A percentile compares a stretch with the other conserved stretches of the same genome.
phyloP scores from a whole-genome alignment of 2,113 vertebrate species.

The Epinephelus lanceolatus region DNA sequence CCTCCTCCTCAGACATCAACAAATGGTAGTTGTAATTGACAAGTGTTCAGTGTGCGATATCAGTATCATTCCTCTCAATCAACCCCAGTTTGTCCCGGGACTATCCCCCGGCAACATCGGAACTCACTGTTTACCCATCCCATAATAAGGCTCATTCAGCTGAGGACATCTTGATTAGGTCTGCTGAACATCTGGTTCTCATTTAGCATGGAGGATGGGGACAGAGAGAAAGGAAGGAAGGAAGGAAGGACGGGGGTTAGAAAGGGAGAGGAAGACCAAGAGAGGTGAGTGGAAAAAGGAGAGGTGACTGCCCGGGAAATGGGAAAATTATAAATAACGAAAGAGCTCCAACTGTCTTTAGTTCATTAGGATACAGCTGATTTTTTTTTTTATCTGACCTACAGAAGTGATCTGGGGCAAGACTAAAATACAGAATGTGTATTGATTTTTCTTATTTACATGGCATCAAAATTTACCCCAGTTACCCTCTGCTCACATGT shows the following conservation, averaged over 20 bases:
- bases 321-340: constrained; percentile 3
- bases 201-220: constrained; percentile 73
- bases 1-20: constrained; percentile 19
- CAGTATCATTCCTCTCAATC: constrained; percentile 73
- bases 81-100: constrained; percentile 60
- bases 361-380: neutral
- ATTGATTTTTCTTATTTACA: constrained; percentile 24
- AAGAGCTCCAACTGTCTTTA: neutral
- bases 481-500: constrained; percentile 13
- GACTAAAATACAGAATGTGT: neutral
- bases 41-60: constrained; percentile 33
- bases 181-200: constrained; percentile 78
- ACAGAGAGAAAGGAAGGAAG: constrained; percentile 36
- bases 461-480: constrained; percentile 1
- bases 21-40: constrained; percentile 43
- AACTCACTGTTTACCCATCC: constrained; percentile 83
- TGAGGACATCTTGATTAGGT: constrained; percentile 82
- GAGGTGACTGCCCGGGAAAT: constrained; percentile 6
- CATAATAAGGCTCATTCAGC: constrained; percentile 81
- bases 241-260: constrained; percentile 10
- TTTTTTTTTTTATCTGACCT: too few relatives aligned
- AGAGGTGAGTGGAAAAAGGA: constrained; percentile 32
- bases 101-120: constrained; percentile 76
- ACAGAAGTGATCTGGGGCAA: neutral
- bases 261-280: constrained; percentile 29